These are phyloP conservation scores for Agonopterix subpropinquella DNA, from an alignment of 2,888 invertebrate genomes.

Conservation along the genomic window DNA sequence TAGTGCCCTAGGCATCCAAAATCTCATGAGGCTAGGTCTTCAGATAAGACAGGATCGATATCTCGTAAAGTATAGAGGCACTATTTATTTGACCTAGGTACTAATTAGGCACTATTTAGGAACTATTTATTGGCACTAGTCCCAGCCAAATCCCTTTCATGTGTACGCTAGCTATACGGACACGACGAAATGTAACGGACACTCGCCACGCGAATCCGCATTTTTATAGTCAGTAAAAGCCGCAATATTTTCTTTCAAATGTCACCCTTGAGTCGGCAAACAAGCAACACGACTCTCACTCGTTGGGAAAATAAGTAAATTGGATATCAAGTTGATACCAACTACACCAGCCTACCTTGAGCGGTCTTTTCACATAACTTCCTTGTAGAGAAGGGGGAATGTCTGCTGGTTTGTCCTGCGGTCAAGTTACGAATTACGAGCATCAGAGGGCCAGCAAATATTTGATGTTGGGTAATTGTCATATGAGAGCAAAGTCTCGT, in stretches of 20 bases:
- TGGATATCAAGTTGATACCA: conserved; percentile 31
- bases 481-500: conserved; percentile 48
- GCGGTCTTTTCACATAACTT: conserved; percentile 6
- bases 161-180: no score
- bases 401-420: conserved; percentile 13
- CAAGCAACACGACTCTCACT: conserved; percentile 57
- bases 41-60: no score
- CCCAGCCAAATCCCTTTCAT: no score
- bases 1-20: no score
- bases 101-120: no score
- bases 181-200: no score
- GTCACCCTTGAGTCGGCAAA: conserved; percentile 62
- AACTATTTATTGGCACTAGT: no score
- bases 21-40: no score
- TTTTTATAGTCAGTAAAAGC: not conserved
- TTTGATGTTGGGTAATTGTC: conserved; percentile 68
- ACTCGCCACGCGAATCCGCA: no score
- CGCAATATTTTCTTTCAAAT: conserved; percentile 45
- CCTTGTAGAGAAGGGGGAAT: conserved; percentile 3
- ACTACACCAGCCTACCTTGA: conserved; percentile 22
- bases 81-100: no score
- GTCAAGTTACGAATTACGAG: conserved; percentile 65
- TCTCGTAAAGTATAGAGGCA: no score
- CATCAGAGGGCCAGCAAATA: conserved; percentile 66
- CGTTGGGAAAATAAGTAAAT: conserved; percentile 56